Conservation (phyloP, 2,113 vertebrate species). For the Aegotheles bennettii region DNA sequence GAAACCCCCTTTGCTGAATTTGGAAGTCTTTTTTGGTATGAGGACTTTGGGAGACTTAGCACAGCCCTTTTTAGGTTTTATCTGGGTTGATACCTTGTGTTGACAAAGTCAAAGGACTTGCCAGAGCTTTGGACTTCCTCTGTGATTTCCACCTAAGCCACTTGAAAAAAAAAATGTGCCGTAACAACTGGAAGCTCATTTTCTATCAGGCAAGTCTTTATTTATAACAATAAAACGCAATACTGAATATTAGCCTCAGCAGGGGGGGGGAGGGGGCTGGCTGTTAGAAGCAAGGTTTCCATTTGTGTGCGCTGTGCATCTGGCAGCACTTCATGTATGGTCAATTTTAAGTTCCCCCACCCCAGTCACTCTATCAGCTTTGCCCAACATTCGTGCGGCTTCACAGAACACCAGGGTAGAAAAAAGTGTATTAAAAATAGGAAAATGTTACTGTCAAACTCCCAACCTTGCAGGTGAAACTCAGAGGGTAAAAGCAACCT, state of each 20-base stretch:
- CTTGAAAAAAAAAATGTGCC: not conserved
- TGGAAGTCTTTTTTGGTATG: not conserved
- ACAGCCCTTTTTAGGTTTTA: not conserved
- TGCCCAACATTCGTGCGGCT: not conserved
- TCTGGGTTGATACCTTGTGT: not conserved
- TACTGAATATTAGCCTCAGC: not conserved
- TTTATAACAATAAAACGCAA: not conserved
- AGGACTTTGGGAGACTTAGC: not conserved
- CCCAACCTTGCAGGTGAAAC: not conserved
- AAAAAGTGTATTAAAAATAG: conserved; percentile 16
- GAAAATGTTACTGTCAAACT: conserved; percentile 43
- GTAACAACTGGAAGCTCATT: conserved; percentile 5
- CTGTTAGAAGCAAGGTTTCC: conserved; percentile 12
- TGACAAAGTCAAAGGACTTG: not conserved
- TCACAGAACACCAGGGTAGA: not conserved
- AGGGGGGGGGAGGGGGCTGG: not conserved
- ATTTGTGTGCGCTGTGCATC: not conserved
- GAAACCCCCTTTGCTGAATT: not conserved
- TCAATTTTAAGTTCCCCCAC: not conserved
- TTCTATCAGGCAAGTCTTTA: not conserved
- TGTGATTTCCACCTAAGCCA: conserved; percentile 21
- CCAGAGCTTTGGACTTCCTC: not conserved
- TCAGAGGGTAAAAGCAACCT: not conserved
- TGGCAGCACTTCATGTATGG: not conserved
- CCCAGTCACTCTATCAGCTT: not conserved